A percentile compares a stretch with the other conserved stretches of the same genome.
Conservation (phyloP, 2,888 invertebrate species). For the Epistrophe eligans region DNA sequence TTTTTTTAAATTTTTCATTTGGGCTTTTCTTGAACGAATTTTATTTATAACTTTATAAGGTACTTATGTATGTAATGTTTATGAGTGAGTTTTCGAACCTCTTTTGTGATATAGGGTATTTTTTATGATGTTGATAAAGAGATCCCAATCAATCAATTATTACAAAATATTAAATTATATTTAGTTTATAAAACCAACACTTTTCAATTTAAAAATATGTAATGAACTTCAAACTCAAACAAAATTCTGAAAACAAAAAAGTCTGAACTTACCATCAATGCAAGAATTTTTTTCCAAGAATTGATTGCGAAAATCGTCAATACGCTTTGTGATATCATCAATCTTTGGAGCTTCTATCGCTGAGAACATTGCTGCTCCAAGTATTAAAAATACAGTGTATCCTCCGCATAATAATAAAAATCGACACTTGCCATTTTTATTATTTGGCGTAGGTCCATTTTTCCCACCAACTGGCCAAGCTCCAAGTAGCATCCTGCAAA, state of each 20-base stretch:
- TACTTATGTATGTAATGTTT: too few relatives aligned
- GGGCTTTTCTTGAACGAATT: too few relatives aligned
- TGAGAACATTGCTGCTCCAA: slow-evolving; percentile 92
- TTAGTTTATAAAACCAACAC: too few relatives aligned
- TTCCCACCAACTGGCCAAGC: slow-evolving; percentile 80
- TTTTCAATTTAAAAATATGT: too few relatives aligned
- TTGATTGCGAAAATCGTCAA: slow-evolving; percentile 85
- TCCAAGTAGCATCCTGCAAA: slow-evolving; percentile 79
- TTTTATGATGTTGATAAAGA: too few relatives aligned
- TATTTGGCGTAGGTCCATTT: slow-evolving; percentile 78
- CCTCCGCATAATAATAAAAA: slow-evolving; percentile 84
- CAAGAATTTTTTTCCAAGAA: slow-evolving; percentile 88
- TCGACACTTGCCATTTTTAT: slow-evolving; percentile 82
- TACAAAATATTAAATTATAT: too few relatives aligned
- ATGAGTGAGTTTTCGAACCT: too few relatives aligned
- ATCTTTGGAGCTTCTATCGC: slow-evolving; percentile 91
- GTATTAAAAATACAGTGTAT: slow-evolving; percentile 86
- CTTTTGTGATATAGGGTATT: too few relatives aligned
- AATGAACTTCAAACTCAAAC: not conserved
- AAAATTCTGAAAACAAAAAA: not conserved
- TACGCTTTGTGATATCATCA: slow-evolving; percentile 85
- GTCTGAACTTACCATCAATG: slow-evolving; percentile 87
- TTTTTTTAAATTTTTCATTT: too few relatives aligned
- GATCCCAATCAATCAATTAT: too few relatives aligned
- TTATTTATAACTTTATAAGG: too few relatives aligned